Conservation (phyloP, 2,888 invertebrate species). For the Axea sp. region DNA sequence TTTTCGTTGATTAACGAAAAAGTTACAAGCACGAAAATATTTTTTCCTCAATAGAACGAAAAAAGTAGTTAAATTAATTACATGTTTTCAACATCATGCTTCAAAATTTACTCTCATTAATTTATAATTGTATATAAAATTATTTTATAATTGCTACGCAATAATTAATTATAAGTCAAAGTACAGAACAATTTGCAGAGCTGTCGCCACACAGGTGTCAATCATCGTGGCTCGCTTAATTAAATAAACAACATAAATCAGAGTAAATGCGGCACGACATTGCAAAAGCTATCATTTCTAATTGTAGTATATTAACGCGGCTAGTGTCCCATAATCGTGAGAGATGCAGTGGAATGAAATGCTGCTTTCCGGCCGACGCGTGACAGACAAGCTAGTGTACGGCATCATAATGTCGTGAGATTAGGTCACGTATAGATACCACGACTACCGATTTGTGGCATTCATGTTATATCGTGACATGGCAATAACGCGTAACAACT, state of each 20-base stretch:
- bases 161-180: no score
- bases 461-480: slow-evolving; percentile 45
- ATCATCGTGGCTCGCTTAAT: background rate
- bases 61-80: no score
- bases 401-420: slow-evolving; percentile 55
- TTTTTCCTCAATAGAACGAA: no score
- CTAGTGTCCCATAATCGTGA: slow-evolving; percentile 53
- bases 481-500: slow-evolving; percentile 52
- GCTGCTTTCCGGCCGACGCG: slow-evolving; percentile 38
- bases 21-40: no score
- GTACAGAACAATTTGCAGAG: no score
- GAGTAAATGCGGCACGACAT: slow-evolving; percentile 16
- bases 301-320: slow-evolving; percentile 51
- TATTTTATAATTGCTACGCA: no score
- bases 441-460: slow-evolving; percentile 50
- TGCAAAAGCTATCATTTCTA: slow-evolving; percentile 56
- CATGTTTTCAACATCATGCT: no score
- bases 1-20: no score
- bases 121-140: no score
- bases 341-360: slow-evolving; percentile 55
- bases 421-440: slow-evolving; percentile 59
- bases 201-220: background rate
- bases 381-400: slow-evolving; percentile 55
- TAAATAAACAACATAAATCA: slow-evolving; percentile 29
- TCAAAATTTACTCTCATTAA: no score